Conservation (phyloP, 2,888 invertebrate species). For the Aphodius granarius region DNA sequence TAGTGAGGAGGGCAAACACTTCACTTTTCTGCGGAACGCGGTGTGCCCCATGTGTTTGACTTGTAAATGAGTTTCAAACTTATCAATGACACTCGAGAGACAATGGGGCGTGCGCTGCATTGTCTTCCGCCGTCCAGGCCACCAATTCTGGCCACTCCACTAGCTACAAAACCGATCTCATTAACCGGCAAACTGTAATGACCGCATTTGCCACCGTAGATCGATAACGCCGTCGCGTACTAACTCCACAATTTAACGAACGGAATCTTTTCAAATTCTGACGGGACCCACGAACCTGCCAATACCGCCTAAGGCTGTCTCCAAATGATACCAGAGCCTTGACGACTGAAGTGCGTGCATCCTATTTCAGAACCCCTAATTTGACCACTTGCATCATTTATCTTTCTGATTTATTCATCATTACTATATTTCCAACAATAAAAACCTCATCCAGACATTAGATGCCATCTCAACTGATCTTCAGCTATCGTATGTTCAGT, state of each 20-base stretch:
- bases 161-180: constrained; percentile 20
- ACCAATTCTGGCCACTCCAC: constrained; percentile 14
- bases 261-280: neutral
- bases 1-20: constrained; percentile 34
- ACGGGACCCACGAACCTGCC: neutral
- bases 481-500: too few relatives aligned
- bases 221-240: neutral
- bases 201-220: neutral
- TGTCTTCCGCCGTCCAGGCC: constrained; percentile 26
- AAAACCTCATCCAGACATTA: too few relatives aligned
- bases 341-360: neutral
- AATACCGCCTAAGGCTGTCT: neutral
- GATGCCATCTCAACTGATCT: too few relatives aligned
- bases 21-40: constrained; percentile 29
- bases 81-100: constrained; percentile 35
- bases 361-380: neutral
- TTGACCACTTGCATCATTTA: neutral
- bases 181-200: constrained; percentile 21
- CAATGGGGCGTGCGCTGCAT: constrained; percentile 30
- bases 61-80: constrained; percentile 37
- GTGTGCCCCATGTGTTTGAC: constrained; percentile 34
- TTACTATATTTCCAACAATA: neutral
- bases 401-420: neutral
- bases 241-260: neutral
- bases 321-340: neutral